A percentile compares a stretch with the other conserved stretches of the same genome.
Conservation (phyloP, 2,113 vertebrate genomes). For the Hemiprocne comata region DNA sequence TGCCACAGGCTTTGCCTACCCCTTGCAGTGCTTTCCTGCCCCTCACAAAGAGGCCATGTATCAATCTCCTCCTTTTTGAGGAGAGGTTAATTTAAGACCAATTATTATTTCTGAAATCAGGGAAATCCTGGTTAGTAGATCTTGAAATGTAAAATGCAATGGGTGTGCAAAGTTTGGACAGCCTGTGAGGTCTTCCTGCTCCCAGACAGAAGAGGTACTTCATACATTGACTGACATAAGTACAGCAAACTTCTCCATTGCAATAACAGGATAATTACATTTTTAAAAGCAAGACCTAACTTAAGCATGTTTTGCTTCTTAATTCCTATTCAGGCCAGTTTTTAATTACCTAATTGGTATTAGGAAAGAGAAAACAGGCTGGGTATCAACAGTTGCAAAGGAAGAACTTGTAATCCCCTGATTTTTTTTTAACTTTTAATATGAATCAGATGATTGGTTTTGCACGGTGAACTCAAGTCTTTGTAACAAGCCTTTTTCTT, state of each 20-base stretch:
- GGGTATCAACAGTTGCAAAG: neutral
- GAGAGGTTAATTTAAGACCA: neutral
- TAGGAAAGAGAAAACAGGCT: neutral
- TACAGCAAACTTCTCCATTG: neutral
- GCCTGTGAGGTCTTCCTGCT: too few species aligned
- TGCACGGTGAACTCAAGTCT: neutral
- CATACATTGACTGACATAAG: fast-evolving
- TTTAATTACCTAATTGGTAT: neutral
- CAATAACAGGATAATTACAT: neutral
- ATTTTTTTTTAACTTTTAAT: neutral
- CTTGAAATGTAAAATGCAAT: neutral
- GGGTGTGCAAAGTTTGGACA: fast-evolving
- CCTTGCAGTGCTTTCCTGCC: neutral
- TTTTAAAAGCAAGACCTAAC: neutral
- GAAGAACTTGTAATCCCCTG: neutral
- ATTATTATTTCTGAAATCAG: fast-evolving
- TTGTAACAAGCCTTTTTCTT: neutral
- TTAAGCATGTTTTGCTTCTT: neutral
- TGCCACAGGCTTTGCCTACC: neutral
- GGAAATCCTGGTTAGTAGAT: neutral
- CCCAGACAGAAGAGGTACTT: neutral
- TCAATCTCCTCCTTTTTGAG: neutral
- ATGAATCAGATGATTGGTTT: neutral
- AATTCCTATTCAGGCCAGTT: neutral
- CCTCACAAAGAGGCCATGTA: neutral